phyloP scores from a whole-genome alignment of 2,888 invertebrate species.

The Bimastos eiseni region DNA sequence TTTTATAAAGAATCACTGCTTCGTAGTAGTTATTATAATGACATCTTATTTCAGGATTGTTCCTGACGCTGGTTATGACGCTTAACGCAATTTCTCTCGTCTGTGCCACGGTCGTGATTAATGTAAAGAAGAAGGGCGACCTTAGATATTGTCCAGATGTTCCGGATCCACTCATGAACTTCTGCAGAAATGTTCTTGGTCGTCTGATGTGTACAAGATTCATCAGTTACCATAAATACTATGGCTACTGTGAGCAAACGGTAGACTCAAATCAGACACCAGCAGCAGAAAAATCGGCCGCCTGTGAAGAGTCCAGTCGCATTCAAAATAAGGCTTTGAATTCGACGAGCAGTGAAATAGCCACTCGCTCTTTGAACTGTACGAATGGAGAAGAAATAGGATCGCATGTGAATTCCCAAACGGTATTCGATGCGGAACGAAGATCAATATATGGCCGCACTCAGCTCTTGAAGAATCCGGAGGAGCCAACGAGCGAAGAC shows the following conservation, averaged over 20 bases:
- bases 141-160: slow-evolving; percentile 52
- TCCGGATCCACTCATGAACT: slow-evolving; percentile 49
- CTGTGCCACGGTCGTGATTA: slow-evolving; percentile 60
- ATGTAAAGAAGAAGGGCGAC: slow-evolving; percentile 57
- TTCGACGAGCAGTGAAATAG: neutral
- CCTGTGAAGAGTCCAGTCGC: neutral
- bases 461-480: neutral
- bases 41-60: slow-evolving; percentile 51
- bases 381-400: slow-evolving; percentile 7
- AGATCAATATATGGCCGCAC: neutral
- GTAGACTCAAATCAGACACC: neutral
- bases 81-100: slow-evolving; percentile 60
- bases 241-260: slow-evolving; percentile 36
- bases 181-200: slow-evolving; percentile 53
- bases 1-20: neutral
- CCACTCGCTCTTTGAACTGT: neutral
- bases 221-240: slow-evolving; percentile 38
- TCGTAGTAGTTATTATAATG: too few species aligned
- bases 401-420: neutral
- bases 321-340: neutral
- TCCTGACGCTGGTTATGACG: slow-evolving; percentile 60
- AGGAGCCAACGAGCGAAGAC: slow-evolving; percentile 8
- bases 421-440: neutral
- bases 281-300: neutral
- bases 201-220: slow-evolving; percentile 48